Percentiles rank a stretch among this genome's conserved stretches.
phyloP scores from a whole-genome alignment of 2,888 invertebrate species.

The Eumacrocentrus americanus region DNA sequence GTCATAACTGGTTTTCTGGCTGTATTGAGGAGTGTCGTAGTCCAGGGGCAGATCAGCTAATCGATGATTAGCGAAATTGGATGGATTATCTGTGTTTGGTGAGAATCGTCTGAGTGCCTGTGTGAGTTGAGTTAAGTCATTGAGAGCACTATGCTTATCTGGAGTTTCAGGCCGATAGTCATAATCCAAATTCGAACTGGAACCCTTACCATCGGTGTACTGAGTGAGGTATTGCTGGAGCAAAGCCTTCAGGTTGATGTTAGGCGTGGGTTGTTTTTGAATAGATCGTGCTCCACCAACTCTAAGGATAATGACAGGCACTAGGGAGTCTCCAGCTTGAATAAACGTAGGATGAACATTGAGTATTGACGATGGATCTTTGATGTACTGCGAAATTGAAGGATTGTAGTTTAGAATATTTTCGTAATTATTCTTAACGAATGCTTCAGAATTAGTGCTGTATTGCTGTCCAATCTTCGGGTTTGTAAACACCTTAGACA shows the following conservation, averaged over 20 bases:
- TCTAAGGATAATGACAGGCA: slow-evolving; percentile 57
- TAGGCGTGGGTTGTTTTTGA: slow-evolving; percentile 44
- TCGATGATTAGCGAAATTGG: slow-evolving; percentile 4
- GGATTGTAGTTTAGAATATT: slow-evolving; percentile 56
- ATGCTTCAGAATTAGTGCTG: background rate
- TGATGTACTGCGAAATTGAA: slow-evolving; percentile 57
- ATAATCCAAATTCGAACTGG: slow-evolving; percentile 41
- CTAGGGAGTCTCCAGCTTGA: slow-evolving; percentile 55
- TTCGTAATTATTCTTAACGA: slow-evolving; percentile 40
- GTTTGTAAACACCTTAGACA: slow-evolving; percentile 43
- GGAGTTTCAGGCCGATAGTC: slow-evolving; percentile 19
- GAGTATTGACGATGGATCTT: slow-evolving; percentile 56
- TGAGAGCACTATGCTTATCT: slow-evolving; percentile 40
- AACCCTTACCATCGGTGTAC: slow-evolving; percentile 42
- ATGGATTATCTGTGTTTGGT: slow-evolving; percentile 16
- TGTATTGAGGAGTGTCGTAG: slow-evolving; percentile 28
- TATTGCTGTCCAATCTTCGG: background rate
- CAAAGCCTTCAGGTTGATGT: slow-evolving; percentile 56
- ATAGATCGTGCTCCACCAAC: slow-evolving; percentile 56
- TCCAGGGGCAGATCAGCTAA: slow-evolving; percentile 20
- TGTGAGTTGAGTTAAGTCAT: slow-evolving; percentile 50
- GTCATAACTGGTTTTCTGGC: slow-evolving; percentile 37
- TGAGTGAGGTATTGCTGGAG: slow-evolving; percentile 55
- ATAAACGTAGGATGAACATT: slow-evolving; percentile 58
- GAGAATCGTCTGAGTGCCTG: slow-evolving; percentile 43